These are phyloP conservation scores for Heliconius erato DNA, from an alignment of 2,888 invertebrate genomes.

Conservation along the genomic window DNA sequence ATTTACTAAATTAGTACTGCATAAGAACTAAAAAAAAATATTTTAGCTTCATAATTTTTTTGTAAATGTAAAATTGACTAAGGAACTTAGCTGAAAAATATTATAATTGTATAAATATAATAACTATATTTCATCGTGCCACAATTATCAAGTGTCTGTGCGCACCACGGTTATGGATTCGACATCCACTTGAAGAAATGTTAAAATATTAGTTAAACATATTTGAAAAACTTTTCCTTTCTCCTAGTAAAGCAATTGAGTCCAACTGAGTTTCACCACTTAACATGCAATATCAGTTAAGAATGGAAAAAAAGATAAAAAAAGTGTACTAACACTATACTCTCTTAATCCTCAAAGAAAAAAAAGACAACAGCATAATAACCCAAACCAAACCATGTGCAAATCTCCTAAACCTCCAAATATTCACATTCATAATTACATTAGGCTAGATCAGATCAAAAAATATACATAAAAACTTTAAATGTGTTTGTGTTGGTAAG, in stretches of 20 bases:
- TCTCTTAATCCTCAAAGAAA: neutral
- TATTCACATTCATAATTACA: conserved; percentile 37
- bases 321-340: neutral
- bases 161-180: neutral
- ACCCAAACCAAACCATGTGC: neutral
- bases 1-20: too few species aligned
- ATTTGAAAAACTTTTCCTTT: too few species aligned
- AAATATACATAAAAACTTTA: conserved; percentile 30
- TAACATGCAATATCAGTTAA: neutral
- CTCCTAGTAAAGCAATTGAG: too few species aligned
- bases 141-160: neutral
- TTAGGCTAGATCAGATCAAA: conserved; percentile 40
- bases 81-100: too few species aligned
- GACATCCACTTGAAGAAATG: too few species aligned
- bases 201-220: too few species aligned
- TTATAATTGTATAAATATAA: too few species aligned
- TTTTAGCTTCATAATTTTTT: too few species aligned
- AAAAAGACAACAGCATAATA: neutral
- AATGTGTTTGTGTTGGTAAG: conserved; percentile 28
- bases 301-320: neutral
- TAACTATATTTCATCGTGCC: too few species aligned
- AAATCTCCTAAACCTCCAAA: conserved; percentile 15
- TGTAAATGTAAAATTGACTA: too few species aligned
- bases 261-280: too few species aligned
- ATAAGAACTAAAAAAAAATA: neutral